A percentile compares a stretch with the other conserved stretches of the same genome.
phyloP scores from a whole-genome alignment of 2,888 invertebrate species.

The Melieria omissa region DNA sequence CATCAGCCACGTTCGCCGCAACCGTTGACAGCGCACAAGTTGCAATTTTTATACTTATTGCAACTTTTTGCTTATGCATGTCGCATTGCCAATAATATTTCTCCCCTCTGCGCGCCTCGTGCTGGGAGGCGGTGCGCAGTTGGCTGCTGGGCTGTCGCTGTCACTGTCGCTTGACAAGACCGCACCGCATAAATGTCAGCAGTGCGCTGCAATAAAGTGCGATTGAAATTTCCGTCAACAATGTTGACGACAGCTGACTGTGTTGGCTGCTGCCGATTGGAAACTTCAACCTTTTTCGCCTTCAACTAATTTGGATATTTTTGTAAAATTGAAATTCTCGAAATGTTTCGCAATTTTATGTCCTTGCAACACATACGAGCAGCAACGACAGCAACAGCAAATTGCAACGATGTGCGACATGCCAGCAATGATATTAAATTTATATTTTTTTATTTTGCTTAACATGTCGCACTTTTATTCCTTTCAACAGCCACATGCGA shows the following conservation, averaged over 20 bases:
- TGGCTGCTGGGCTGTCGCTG: not conserved
- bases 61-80: conserved; percentile 54
- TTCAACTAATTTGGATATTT: conserved; percentile 14
- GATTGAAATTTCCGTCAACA: conserved; percentile 26
- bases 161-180: conserved; percentile 6
- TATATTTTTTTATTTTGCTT: too few species aligned
- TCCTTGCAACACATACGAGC: not conserved
- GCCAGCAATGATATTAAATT: not conserved
- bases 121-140: too few species aligned
- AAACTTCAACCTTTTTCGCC: not conserved
- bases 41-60: conserved; percentile 49
- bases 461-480: too few species aligned
- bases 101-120: conserved; percentile 17
- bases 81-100: conserved; percentile 56
- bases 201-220: conserved; percentile 21
- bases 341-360: conserved; percentile 16
- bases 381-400: not conserved
- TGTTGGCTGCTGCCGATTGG: not conserved
- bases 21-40: conserved; percentile 36
- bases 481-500: too few species aligned
- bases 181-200: conserved; percentile 28
- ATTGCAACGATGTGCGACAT: not conserved
- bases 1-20: conserved; percentile 1
- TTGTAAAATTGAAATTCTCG: conserved; percentile 19
- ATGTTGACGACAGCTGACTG: conserved; percentile 14